These are phyloP conservation scores for Apocrypta bakeri DNA, from an alignment of 1,140 invertebrate genomes.

Conservation along the genomic window DNA sequence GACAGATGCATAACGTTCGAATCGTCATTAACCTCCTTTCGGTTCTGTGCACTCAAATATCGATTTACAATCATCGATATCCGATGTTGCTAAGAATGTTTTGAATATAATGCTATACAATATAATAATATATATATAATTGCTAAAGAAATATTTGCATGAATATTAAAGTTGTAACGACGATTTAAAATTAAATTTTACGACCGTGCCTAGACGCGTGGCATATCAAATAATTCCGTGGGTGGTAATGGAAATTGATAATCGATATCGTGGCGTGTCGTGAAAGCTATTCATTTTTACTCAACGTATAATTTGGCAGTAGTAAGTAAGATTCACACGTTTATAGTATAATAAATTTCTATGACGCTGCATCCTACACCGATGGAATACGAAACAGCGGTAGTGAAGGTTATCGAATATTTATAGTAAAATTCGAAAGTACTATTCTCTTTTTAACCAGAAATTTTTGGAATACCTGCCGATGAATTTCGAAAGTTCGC, in stretches of 20 bases:
- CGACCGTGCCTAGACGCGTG: not conserved
- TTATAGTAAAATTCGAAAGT: too few relatives aligned
- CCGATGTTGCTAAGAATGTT: not conserved
- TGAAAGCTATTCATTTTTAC: constrained; percentile 22
- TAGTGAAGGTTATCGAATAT: constrained; percentile 55
- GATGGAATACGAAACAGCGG: constrained; percentile 38
- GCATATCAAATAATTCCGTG: not conserved
- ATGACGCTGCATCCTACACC: not conserved
- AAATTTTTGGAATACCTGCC: too few relatives aligned
- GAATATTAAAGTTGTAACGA: not conserved
- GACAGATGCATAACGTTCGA: not conserved
- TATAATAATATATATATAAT: not conserved
- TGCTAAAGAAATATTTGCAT: not conserved
- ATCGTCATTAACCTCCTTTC: constrained; percentile 41
- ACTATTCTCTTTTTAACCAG: too few relatives aligned
- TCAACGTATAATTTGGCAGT: not conserved
- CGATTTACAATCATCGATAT: not conserved
- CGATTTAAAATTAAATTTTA: not conserved
- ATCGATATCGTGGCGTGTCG: not conserved
- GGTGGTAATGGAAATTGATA: constrained; percentile 1
- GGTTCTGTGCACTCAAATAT: not conserved
- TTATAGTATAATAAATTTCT: not conserved
- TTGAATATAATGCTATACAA: too few relatives aligned
- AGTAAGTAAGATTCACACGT: not conserved
- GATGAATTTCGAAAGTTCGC: too few relatives aligned